Conservation (phyloP, 2,888 invertebrate species). For the Eudasyphora cyanicolor region DNA sequence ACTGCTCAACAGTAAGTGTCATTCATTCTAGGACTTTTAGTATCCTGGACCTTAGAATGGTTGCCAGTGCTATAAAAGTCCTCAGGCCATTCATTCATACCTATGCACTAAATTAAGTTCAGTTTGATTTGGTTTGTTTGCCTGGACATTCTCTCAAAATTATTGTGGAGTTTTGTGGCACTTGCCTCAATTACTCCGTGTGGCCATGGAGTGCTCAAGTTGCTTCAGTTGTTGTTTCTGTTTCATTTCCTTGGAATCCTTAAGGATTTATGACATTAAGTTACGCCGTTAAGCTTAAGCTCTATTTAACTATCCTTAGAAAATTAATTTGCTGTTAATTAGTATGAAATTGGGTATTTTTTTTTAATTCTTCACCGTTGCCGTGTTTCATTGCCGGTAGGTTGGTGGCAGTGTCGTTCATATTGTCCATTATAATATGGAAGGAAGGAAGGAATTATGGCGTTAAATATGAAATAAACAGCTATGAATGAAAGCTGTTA, state of each 20-base stretch:
- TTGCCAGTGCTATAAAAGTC: no score
- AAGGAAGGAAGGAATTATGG: no score
- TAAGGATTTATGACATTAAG: conserved; percentile 59
- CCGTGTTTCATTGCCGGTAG: not conserved
- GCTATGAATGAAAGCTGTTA: not conserved
- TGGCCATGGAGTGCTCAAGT: not conserved
- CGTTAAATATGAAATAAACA: not conserved
- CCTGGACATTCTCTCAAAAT: not conserved
- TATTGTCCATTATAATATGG: no score
- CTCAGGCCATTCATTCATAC: not conserved
- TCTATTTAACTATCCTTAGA: conserved; percentile 53
- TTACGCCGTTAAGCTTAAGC: conserved; percentile 56
- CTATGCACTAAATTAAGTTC: not conserved
- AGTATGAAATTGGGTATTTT: conserved; percentile 45
- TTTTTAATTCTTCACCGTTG: not conserved
- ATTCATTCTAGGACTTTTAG: not conserved
- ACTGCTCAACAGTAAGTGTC: not conserved
- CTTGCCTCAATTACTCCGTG: conserved; percentile 45
- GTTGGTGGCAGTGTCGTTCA: no score
- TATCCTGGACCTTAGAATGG: not conserved
- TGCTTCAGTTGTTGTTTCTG: not conserved
- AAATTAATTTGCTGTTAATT: conserved; percentile 64
- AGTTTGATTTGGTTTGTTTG: not conserved
- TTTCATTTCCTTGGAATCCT: not conserved
- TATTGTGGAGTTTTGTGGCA: conserved; percentile 13